Percentiles rank a stretch among this genome's conserved stretches.
These are phyloP conservation scores for Dendrolimus pini DNA, from an alignment of 2,888 invertebrate species.

Conservation along the genomic window DNA sequence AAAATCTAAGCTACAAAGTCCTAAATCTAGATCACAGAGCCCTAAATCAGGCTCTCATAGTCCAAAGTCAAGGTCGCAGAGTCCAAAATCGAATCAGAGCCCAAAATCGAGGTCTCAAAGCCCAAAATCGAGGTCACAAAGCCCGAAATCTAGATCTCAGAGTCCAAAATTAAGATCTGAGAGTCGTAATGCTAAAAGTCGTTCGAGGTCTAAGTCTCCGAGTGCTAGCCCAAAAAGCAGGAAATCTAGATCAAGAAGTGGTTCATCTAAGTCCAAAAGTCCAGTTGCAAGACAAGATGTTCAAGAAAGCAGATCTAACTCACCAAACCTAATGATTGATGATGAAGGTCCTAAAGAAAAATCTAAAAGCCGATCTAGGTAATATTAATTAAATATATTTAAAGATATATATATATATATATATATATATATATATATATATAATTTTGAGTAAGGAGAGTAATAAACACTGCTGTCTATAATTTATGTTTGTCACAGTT, in stretches of 20 bases:
- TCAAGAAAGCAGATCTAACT: conserved; percentile 68
- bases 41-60: conserved; percentile 42
- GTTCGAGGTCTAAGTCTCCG: conserved; percentile 59
- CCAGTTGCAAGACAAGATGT: conserved; percentile 44
- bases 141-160: conserved; percentile 37
- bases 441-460: not conserved
- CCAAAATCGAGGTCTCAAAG: conserved; percentile 41
- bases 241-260: conserved; percentile 35
- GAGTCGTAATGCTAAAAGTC: conserved; percentile 38
- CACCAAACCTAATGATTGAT: conserved; percentile 72
- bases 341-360: conserved; percentile 57
- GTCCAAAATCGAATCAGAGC: conserved; percentile 42
- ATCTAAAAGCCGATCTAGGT: conserved; percentile 62
- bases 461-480: no score
- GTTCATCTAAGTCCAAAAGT: conserved; percentile 50
- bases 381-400: conserved; percentile 1
- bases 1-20: conserved; percentile 36
- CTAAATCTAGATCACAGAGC: conserved; percentile 31
- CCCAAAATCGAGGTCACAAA: conserved; percentile 42
- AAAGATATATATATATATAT: not conserved
- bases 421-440: not conserved
- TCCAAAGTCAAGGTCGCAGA: conserved; percentile 46
- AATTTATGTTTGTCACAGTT: no score
- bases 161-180: conserved; percentile 40
- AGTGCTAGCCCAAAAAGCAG: conserved; percentile 51